Evolutionary conservation across 2,113 vertebrate species (phyloP).

Genomic region (Fulica atra): DNA sequence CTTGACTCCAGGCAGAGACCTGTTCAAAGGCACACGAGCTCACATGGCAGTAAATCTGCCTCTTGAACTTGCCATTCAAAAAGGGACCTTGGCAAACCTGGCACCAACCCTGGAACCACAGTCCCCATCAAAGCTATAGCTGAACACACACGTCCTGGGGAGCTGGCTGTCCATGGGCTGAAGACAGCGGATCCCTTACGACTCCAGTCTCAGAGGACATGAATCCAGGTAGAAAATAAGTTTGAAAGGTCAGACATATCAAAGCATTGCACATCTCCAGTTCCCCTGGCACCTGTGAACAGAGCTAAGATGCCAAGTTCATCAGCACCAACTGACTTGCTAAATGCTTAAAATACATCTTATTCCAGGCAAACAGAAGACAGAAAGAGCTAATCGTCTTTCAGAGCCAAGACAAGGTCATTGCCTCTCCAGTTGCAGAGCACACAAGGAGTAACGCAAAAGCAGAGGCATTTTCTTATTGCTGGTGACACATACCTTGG

Average conservation of each 20-base stretch:
- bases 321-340: not conserved
- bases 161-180: not conserved
- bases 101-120: not conserved
- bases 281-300: not conserved
- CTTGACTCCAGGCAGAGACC: not conserved
- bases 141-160: not conserved
- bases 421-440: not conserved
- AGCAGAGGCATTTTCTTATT: not conserved
- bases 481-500: not conserved
- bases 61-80: not conserved
- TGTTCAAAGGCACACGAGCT: not conserved
- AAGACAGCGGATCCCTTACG: not conserved
- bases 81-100: not conserved
- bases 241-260: constrained; percentile 39
- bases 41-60: not conserved
- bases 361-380: not conserved
- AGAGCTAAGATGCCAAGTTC: not conserved
- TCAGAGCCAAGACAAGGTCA: constrained; percentile 17
- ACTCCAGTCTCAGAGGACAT: not conserved
- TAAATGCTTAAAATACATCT: constrained; percentile 43
- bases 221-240: constrained; percentile 18
- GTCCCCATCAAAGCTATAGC: not conserved
- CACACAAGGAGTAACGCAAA: not conserved
- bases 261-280: not conserved
- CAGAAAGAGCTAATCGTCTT: not conserved